Evolutionary conservation across 1,140 invertebrate genomes (phyloP), one percentile per base, ranked within the genome.

Genomic region (Drosophila biarmipes): DNA sequence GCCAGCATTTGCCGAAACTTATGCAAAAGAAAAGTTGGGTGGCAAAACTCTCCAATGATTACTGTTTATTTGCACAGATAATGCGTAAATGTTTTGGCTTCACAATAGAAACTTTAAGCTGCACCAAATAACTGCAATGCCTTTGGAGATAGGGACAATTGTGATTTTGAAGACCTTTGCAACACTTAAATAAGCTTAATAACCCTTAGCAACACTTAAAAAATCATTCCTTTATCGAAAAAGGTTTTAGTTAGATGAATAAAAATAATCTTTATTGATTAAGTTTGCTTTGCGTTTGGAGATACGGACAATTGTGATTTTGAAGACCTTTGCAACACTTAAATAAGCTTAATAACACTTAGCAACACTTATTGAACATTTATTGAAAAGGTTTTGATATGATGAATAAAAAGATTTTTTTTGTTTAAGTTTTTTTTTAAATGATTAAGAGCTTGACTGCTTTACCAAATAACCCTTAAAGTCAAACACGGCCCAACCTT

Each of bases 31-130:
- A 69, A 68, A 69, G 19, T 68, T 68, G 11, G 14, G 38, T n/a
- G 14, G 46, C 43, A 64, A 49, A 52, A 19, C n/a, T 55, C 31
- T 10, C 40, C 17, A 69, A 56, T 68, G 63, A 68, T 69, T 38
- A 51, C 34, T 15, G 54, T 37, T 68, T 66, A 29, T 37, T 46
- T 42, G 43, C 48, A 46, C 35, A 57, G 49, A 71, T 75, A 57
- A 56, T 66, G 71, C 34, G 17, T 42, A 64, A 67, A 51, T 51
- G 63, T 19, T 64, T 64, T 14, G 12, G 15, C 6, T 12, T 10
- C 24, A 67, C 58, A 67, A 63, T 11, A 29, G 12, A 12, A 64
- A 63, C 58, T 63, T 21, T 6, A 27, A 63, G 35, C 43, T n/a
- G 19, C 10, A 34, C 6, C 48, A 31, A 14, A 31, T 31, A 34